Conservation (phyloP, 1,140 invertebrate species). For the Oreohelix idahoensis region DNA sequence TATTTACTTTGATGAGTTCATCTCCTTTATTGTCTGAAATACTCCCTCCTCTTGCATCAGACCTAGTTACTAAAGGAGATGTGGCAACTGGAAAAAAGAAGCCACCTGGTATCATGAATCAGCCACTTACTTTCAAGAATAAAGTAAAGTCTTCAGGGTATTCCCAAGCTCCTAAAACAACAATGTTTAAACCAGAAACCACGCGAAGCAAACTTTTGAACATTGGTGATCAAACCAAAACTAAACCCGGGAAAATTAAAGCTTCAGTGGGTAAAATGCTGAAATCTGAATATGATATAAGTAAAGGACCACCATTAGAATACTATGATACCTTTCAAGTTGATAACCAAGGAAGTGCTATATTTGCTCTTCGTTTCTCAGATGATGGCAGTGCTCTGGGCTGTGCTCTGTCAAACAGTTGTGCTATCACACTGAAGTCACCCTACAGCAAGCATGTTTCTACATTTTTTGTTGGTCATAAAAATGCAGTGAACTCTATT, state of each 20-base stretch:
- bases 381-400: slow-evolving; percentile 66
- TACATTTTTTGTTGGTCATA: slow-evolving; percentile 52
- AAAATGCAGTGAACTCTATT: slow-evolving; percentile 44
- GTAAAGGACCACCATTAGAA: slow-evolving; percentile 52
- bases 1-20: slow-evolving; percentile 48
- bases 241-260: slow-evolving; percentile 24
- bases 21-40: slow-evolving; percentile 64
- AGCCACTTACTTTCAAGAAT: slow-evolving; percentile 68
- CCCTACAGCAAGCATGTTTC: slow-evolving; percentile 57
- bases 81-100: slow-evolving; percentile 42
- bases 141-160: slow-evolving; percentile 72
- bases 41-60: slow-evolving; percentile 52
- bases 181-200: slow-evolving; percentile 64
- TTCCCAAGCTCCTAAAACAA: slow-evolving; percentile 57
- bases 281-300: slow-evolving; percentile 58
- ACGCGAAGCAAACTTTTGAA: slow-evolving; percentile 19
- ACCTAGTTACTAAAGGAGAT: slow-evolving; percentile 39
- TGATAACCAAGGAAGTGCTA: slow-evolving; percentile 54
- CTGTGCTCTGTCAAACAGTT: slow-evolving; percentile 66
- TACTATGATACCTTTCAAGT: slow-evolving; percentile 51
- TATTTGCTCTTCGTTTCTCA: slow-evolving; percentile 59
- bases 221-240: slow-evolving; percentile 25
- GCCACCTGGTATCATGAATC: slow-evolving; percentile 47
- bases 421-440: slow-evolving; percentile 60
- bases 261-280: slow-evolving; percentile 2